These are phyloP conservation scores for Suricata suricatta DNA, from an alignment of 2,113 vertebrate species.

Conservation along the genomic window DNA sequence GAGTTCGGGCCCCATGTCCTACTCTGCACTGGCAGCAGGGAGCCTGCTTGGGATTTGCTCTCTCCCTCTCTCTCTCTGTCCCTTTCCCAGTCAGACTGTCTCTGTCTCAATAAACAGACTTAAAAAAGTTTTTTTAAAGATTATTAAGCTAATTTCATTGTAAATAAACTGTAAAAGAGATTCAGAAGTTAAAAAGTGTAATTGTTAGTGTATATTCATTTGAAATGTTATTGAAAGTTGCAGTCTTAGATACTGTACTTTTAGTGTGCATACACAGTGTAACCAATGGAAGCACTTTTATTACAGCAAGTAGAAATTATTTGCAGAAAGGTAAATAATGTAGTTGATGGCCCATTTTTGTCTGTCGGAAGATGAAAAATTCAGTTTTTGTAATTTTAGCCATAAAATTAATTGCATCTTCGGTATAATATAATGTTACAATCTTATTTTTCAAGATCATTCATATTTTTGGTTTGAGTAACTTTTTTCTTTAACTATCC, in stretches of 20 bases:
- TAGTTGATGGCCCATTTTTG: constrained; percentile 19
- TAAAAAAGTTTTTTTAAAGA: neutral
- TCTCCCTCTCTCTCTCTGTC: too few species aligned
- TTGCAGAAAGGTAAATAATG: neutral
- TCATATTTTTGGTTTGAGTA: neutral
- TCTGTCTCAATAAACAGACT: too few species aligned
- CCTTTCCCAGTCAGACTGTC: too few species aligned
- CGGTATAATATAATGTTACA: neutral
- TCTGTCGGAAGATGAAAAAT: neutral
- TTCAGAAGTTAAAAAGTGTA: neutral
- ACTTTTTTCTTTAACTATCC: neutral
- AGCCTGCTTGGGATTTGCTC: too few species aligned
- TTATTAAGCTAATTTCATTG: neutral
- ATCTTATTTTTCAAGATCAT: constrained; percentile 7
- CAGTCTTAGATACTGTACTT: neutral
- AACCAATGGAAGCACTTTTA: constrained; percentile 29
- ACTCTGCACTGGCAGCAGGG: too few species aligned
- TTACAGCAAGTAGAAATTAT: neutral
- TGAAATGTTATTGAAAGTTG: neutral
- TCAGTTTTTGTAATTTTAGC: constrained; percentile 20
- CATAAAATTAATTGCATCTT: constrained; percentile 21
- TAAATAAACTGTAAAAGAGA: neutral
- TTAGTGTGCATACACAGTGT: neutral
- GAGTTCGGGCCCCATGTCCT: too few species aligned
- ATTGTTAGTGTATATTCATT: neutral